These are phyloP conservation scores for Megalopta genalis DNA, from an alignment of 1,140 invertebrate genomes.

Conservation along the genomic window DNA sequence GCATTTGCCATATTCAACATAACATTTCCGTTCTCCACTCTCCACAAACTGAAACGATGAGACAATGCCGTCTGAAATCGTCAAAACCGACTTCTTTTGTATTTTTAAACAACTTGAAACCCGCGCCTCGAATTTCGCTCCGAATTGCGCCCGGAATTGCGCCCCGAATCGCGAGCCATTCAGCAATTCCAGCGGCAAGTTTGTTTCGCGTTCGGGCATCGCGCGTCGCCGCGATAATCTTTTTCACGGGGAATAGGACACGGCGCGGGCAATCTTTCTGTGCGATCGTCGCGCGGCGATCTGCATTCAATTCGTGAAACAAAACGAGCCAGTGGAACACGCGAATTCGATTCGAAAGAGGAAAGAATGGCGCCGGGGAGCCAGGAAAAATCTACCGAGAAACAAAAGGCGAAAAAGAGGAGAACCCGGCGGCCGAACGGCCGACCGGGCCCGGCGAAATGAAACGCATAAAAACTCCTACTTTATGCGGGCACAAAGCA, in stretches of 20 bases:
- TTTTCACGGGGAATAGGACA: neutral
- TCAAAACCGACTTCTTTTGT: no score
- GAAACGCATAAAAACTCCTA: slow-evolving; percentile 11
- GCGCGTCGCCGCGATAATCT: neutral
- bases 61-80: no score
- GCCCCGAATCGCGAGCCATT: no score
- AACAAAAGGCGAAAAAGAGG: neutral
- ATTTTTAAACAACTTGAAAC: no score
- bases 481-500: slow-evolving; percentile 10
- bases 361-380: neutral
- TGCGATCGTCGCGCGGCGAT: neutral
- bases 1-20: no score
- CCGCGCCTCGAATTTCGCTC: no score
- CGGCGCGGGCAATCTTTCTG: neutral
- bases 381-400: neutral
- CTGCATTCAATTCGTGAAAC: neutral
- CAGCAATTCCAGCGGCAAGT: no score
- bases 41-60: no score
- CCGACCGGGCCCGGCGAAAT: neutral
- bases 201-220: no score
- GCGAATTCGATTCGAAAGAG: slow-evolving; percentile 1
- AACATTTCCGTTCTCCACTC: no score
- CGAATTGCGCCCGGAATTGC: neutral
- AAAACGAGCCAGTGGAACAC: neutral
- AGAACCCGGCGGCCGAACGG: no score